Evolutionary conservation across 2,888 invertebrate species (phyloP), one percentile per base, ranked within the genome.

Genomic region (Leucophora obtusa): DNA sequence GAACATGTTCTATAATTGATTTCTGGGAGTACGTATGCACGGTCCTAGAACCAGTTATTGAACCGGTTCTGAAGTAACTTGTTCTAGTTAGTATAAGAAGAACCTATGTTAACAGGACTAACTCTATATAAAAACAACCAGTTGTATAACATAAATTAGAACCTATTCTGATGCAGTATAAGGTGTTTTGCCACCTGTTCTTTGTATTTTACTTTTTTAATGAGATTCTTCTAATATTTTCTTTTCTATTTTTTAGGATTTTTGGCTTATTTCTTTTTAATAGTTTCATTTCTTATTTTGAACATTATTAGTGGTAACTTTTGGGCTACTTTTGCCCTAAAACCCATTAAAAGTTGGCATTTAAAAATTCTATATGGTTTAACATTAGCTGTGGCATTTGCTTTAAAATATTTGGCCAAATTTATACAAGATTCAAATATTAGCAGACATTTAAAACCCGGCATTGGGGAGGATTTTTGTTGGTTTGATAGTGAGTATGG

Each of bases 381-480:
- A 5, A 84, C 84, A 0, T 43, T 87, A 0, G 47, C 82, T 5
- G 69, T 77, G 0, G 87, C 85, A 0, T 82, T 86, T 14, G 85
- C 65, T 0, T 66, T 87, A 14, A 81, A 86, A 1, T 87, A 86
- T 68, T 21, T 85, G 4, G 82, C 86, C 0, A 85, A 85, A 68
- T 86, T 85, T 28, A 86, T 85, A 1, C 87, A 87, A 81, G 87
- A 88, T 70, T 86, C 87, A 0, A 83, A 81, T 35, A 33, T 88
- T 18, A 82, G 84, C 5, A 85, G 86, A 17, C 83, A 86, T 53
- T 77, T 83, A 0, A 87, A 88, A 65, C 87, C 87, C 0, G 87
- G 87, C n/a, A 87, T 87, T 76, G 87, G 87, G 5, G 86, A 86
- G 63, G 86, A 86, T 35, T 88, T 86, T 33, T 87, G 87, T 78